Percentiles rank a stretch among this genome's conserved stretches.
These are phyloP conservation scores for Progne subis DNA, from an alignment of 2,113 vertebrate genomes.

Conservation along the genomic window DNA sequence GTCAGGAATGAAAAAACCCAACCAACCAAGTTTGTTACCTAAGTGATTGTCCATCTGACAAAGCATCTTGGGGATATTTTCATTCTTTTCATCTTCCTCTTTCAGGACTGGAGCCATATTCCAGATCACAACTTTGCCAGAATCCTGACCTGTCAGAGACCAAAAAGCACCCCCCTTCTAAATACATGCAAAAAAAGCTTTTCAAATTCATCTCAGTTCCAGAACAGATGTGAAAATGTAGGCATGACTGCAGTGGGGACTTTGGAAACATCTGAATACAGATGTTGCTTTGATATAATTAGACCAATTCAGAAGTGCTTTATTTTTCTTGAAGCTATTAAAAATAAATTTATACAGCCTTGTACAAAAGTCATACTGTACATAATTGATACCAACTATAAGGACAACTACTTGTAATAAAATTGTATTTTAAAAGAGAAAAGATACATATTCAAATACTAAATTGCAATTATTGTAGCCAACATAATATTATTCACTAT, in stretches of 20 bases:
- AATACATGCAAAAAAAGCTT: neutral
- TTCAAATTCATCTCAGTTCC: neutral
- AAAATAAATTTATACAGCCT: neutral
- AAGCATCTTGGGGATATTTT: conserved; percentile 97
- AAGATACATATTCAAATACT: neutral
- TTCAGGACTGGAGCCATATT: conserved; percentile 97
- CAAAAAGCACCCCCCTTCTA: neutral
- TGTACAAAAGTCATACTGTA: neutral
- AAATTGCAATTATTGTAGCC: neutral
- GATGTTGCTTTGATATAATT: neutral
- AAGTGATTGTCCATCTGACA: conserved; percentile 99
- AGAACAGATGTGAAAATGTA: neutral
- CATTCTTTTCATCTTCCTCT: conserved; percentile 98
- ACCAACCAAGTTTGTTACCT: conserved; percentile 75
- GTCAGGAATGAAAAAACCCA: neutral
- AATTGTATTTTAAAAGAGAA: neutral
- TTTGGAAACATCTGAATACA: neutral
- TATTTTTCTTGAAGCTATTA: neutral
- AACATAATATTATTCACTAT: neutral
- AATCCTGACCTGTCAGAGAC: conserved; percentile 90
- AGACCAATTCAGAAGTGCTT: neutral
- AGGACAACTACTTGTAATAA: neutral
- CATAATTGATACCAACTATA: neutral
- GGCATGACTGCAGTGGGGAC: neutral
- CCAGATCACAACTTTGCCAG: conserved; percentile 99